These are phyloP conservation scores for Antheraea assamensis DNA, from an alignment of 2,888 invertebrate species.

Conservation along the genomic window DNA sequence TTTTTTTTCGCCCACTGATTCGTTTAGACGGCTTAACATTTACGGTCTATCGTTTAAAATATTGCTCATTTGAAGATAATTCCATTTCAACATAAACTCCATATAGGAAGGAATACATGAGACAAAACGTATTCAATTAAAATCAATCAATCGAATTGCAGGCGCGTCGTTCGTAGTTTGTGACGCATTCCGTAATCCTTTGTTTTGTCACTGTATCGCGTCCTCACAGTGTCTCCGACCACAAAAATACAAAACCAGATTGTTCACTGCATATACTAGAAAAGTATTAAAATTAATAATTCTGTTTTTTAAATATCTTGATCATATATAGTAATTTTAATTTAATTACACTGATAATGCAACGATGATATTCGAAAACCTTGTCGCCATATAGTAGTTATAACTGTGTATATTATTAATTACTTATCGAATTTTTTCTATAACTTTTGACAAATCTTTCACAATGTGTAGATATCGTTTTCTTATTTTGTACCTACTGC, in stretches of 20 bases:
- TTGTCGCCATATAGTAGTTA: neutral
- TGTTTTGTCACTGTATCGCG: neutral
- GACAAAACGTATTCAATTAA: neutral
- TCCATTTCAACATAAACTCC: neutral
- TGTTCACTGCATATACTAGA: too few species aligned
- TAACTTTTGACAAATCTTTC: neutral
- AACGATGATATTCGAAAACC: neutral
- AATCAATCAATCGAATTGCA: neutral
- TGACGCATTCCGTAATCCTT: neutral
- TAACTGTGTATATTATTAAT: neutral
- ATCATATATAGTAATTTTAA: too few species aligned
- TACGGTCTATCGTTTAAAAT: neutral
- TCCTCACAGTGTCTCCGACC: too few species aligned
- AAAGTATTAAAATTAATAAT: too few species aligned
- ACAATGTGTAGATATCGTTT: neutral
- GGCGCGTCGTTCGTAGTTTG: neutral
- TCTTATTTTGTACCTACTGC: neutral
- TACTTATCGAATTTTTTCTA: too few species aligned
- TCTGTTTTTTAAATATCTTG: too few species aligned
- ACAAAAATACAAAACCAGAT: too few species aligned
- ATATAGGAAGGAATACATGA: neutral
- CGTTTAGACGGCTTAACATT: neutral
- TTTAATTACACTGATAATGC: too few species aligned
- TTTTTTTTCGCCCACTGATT: neutral
- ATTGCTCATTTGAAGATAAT: neutral